phyloP scores from a whole-genome alignment of 2,113 vertebrate species.

The Mionectes macconnelli region DNA sequence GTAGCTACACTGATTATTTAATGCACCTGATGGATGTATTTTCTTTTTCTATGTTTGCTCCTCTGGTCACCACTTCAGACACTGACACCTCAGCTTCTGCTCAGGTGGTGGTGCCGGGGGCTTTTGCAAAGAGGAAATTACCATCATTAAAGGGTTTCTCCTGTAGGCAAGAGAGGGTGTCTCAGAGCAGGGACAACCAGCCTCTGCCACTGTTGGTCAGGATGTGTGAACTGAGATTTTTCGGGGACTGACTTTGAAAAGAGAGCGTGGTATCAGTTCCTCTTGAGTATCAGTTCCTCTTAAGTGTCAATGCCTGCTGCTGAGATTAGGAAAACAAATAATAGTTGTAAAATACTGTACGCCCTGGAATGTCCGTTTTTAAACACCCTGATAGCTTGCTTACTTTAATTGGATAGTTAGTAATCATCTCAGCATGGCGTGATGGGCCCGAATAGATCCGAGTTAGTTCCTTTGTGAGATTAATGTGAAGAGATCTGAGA shows the following conservation, averaged over 20 bases:
- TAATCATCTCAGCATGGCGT: slow-evolving; percentile 60
- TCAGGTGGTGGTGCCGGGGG: not conserved
- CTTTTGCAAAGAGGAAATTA: not conserved
- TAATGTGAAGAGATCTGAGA: slow-evolving; percentile 73
- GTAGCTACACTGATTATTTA: not conserved
- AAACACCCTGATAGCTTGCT: slow-evolving; percentile 58
- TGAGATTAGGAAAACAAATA: slow-evolving; percentile 48
- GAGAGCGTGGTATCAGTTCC: not conserved
- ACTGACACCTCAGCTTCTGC: not conserved
- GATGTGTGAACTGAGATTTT: slow-evolving; percentile 8
- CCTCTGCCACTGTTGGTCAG: not conserved
- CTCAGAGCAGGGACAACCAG: not conserved
- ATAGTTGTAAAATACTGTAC: slow-evolving; percentile 42
- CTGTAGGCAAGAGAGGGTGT: not conserved
- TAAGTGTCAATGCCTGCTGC: not conserved
- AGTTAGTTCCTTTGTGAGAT: slow-evolving; percentile 70
- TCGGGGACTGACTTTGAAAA: not conserved
- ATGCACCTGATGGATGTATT: not conserved
- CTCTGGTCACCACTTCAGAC: not conserved
- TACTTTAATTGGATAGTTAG: slow-evolving; percentile 57
- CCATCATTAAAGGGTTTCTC: not conserved
- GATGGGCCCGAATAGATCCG: slow-evolving; percentile 50
- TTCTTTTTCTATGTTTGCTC: not conserved
- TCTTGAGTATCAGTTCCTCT: slow-evolving; percentile 9
- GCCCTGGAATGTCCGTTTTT: slow-evolving; percentile 44